Conservation (phyloP, 2,113 vertebrate genomes). For the Antennarius striatus region DNA sequence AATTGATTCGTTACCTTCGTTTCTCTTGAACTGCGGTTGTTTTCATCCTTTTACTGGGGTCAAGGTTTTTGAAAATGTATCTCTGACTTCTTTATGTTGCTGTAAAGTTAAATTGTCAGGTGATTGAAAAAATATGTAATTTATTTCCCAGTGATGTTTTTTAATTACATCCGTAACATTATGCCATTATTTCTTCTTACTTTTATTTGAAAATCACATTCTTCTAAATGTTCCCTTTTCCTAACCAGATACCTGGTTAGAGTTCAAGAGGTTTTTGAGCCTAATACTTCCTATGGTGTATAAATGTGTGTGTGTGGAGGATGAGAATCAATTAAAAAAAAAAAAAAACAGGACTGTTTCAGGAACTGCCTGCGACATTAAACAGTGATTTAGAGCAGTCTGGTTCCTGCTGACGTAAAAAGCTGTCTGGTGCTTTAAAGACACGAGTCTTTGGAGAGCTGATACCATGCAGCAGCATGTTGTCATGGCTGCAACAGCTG, state of each 20-base stretch:
- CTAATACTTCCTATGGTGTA: background rate
- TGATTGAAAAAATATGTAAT: too few relatives aligned
- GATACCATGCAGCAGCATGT: slow-evolving; percentile 30
- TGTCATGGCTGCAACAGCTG: slow-evolving; percentile 15
- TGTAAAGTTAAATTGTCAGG: too few relatives aligned
- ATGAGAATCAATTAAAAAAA: slow-evolving; percentile 10
- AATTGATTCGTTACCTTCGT: slow-evolving; percentile 52
- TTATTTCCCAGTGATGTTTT: too few relatives aligned
- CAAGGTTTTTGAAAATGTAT: background rate
- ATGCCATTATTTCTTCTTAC: background rate
- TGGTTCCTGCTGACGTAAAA: slow-evolving; percentile 58
- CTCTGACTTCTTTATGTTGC: background rate
- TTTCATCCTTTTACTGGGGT: slow-evolving; percentile 21
- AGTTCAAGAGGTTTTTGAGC: slow-evolving; percentile 23
- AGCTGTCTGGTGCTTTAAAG: slow-evolving; percentile 64
- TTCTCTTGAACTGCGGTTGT: slow-evolving; percentile 11
- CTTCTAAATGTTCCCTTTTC: background rate
- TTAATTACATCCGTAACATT: too few relatives aligned
- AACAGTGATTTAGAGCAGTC: slow-evolving; percentile 45
- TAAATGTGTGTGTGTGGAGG: slow-evolving; percentile 20
- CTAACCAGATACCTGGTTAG: slow-evolving; percentile 5
- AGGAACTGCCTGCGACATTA: slow-evolving; percentile 44
- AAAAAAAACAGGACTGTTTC: slow-evolving; percentile 25
- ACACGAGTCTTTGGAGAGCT: slow-evolving; percentile 35
- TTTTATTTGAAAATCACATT: background rate